Evolutionary conservation across 2,797 vertebrate genomes (phyloP).

Genomic region (Myripristis jacobus): DNA sequence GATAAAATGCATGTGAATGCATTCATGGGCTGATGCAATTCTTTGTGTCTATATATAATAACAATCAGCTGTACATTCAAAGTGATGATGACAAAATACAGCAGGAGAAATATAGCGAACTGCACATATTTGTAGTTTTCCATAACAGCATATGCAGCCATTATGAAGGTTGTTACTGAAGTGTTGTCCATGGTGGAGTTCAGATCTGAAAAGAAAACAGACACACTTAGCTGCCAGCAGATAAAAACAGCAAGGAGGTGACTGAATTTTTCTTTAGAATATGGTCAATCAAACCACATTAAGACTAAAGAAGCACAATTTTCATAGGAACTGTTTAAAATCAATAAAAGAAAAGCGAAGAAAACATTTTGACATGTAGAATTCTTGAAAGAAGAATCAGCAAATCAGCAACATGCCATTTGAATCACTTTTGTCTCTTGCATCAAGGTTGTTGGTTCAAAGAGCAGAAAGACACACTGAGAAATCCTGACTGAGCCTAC

Average conservation of each 20-base stretch:
- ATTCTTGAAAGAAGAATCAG: no score
- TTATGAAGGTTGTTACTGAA: slow-evolving; percentile 48
- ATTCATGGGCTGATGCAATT: slow-evolving; percentile 69
- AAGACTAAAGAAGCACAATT: no score
- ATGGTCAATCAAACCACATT: not conserved
- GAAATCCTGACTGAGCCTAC: not conserved
- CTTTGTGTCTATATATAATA: slow-evolving; percentile 46
- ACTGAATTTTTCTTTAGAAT: not conserved
- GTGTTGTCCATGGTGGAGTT: slow-evolving; percentile 57
- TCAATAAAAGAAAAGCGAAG: not conserved
- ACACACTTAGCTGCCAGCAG: not conserved
- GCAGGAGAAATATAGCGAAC: slow-evolving; percentile 56
- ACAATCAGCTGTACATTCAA: slow-evolving; percentile 55
- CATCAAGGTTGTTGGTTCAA: no score
- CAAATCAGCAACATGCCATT: not conserved
- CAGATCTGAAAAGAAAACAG: slow-evolving; percentile 40
- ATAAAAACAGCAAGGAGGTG: not conserved
- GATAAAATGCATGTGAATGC: slow-evolving; percentile 55
- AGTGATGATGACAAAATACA: slow-evolving; percentile 42
- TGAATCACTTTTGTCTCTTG: not conserved
- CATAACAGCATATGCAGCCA: slow-evolving; percentile 57
- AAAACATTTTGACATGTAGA: not conserved
- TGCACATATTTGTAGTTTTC: slow-evolving; percentile 51
- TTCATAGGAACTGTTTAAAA: no score
- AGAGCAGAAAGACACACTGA: slow-evolving; percentile 4